Base-by-base conservation (phyloP, 2,888 invertebrate genomes). In the Fissipunctia ypsillon region DNA sequence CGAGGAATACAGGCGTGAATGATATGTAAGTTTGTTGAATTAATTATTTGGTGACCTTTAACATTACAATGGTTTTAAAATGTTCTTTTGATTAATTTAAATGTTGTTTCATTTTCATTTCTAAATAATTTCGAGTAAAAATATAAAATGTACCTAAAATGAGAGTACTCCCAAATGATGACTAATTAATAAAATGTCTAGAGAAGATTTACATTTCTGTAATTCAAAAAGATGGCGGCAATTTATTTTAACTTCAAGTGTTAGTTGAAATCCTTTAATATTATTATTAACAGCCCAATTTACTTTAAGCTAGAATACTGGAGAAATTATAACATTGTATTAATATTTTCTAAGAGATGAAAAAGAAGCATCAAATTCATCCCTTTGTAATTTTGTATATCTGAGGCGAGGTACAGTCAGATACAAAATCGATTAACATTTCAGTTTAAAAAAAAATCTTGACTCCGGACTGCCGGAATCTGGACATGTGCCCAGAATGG, bases 181-280 rank as follows among this genome's bases (percentile, higher is more conserved):
- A 41, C 45, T 76, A 59, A 64, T 76, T 50, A n/a, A 50, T 50
- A n/a, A 50, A 76, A 77, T 70, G 59, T 70, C 70, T 64, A 25
- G 38, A 45, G 59, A 60, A 67, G 59, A 75, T 45, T 75, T 60
- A 52, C 52, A 31, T 75, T 76, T 76, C 31, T 35, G 50, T 78
- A 73, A 77, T 70, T 59, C 41, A 64, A 45, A 78, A 60, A 75
- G 57, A 79, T 76, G 75, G 16, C 31, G 31, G 45, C 52, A 28
- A 76, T 67, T 75, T 75, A 67, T 63, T 64, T 71, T 45, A 77
- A 64, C 57, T 76, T 68, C 67, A 60, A 75, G 59, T 77, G 54
- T 77, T 50, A 38, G 28, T 68, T 54, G 45, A 76, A 75, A 67
- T 67, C 31, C 59, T 75, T 67, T 67, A 67, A 67, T n/a, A n/a